These are phyloP conservation scores for Drosophila algonquin DNA, from an alignment of 2,888 invertebrate genomes.

Conservation along the genomic window DNA sequence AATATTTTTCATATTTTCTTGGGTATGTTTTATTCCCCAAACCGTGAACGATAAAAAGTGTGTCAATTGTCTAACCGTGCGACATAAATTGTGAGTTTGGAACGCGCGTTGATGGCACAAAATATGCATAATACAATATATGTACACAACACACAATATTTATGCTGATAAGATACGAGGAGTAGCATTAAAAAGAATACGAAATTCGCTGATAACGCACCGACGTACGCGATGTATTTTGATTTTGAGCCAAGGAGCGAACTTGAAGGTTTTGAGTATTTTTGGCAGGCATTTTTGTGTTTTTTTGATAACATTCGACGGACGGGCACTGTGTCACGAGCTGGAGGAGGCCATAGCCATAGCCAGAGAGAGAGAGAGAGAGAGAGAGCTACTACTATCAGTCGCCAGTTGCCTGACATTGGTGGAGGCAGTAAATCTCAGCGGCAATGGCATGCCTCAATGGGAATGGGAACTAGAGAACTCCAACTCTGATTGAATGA, in stretches of 20 bases:
- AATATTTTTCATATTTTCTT: background rate
- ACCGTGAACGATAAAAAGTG: background rate
- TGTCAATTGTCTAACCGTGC: conserved; percentile 9
- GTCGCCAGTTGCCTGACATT: conserved; percentile 63
- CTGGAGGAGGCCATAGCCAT: conserved; percentile 31
- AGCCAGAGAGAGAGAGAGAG: conserved; percentile 15
- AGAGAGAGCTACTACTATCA: conserved; percentile 19
- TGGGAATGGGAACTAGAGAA: conserved; percentile 8
- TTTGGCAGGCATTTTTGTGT: conserved; percentile 24
- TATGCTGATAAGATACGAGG: conserved; percentile 33
- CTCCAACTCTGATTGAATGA: background rate
- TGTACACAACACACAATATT: conserved; percentile 16
- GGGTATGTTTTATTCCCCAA: background rate
- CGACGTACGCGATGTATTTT: conserved; percentile 14
- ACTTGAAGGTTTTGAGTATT: background rate
- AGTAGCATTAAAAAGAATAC: conserved; percentile 21
- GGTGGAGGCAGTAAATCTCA: conserved; percentile 65
- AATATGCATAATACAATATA: conserved; percentile 29
- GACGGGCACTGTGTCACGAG: conserved; percentile 59
- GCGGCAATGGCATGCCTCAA: conserved; percentile 56
- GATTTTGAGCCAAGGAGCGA: conserved; percentile 14
- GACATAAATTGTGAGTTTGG: conserved; percentile 29
- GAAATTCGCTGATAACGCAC: conserved; percentile 47
- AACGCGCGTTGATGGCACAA: conserved; percentile 34
- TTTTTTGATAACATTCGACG: conserved; percentile 54